Percentiles rank a stretch among this genome's conserved stretches.
Evolutionary conservation across 1,140 invertebrate species (phyloP).

Genomic region (Ephestia elutella): DNA sequence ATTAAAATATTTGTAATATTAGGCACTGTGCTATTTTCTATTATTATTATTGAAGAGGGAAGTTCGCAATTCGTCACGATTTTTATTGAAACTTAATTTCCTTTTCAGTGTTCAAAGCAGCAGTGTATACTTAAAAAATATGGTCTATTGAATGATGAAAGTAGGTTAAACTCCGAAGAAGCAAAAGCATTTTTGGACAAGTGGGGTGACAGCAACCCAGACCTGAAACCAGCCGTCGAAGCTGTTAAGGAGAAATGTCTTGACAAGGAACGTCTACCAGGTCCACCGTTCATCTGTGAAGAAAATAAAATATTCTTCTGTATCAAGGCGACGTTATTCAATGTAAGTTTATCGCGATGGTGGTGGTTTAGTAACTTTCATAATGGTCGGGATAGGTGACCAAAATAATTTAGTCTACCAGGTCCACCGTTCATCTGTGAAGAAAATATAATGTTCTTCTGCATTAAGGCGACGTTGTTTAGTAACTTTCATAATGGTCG

Average conservation of each 20-base stretch:
- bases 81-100: neutral
- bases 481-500: no score
- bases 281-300: constrained; percentile 41
- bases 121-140: constrained; percentile 44
- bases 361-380: no score
- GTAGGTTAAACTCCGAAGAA: constrained; percentile 34
- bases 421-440: constrained; percentile 43
- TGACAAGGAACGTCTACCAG: constrained; percentile 27
- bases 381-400: no score
- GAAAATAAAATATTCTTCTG: constrained; percentile 42
- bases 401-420: no score
- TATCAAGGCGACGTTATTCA: constrained; percentile 30
- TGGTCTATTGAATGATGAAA: constrained; percentile 38
- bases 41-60: no score
- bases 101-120: constrained; percentile 45
- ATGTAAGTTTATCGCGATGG: constrained; percentile 30
- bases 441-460: constrained; percentile 38
- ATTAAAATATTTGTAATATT: no score
- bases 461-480: constrained; percentile 30
- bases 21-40: no score
- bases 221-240: constrained; percentile 33
- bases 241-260: constrained; percentile 41
- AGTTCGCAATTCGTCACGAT: neutral
- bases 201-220: constrained; percentile 28
- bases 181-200: constrained; percentile 34